Base-by-base conservation (phyloP, 2,797 vertebrate species). In the Brachyrhaphis roseni region DNA sequence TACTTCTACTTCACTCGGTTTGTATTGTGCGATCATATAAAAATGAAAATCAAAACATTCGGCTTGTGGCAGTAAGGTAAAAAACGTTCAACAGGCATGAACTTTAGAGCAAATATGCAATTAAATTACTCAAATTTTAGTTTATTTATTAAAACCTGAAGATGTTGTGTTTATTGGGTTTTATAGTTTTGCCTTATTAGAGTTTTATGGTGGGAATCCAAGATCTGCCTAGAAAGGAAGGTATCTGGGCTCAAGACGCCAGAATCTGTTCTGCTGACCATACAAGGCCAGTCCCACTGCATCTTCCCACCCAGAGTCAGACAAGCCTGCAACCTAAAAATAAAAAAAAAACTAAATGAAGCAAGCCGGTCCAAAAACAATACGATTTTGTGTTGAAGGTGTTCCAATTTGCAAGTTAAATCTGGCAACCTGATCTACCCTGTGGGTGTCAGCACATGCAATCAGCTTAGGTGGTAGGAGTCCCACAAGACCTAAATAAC, bases 281-380 rank as follows among this genome's bases (percentile, higher is more conserved):
- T 94, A 96, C 89, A 95, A 88, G 93, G 94, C 82, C 53, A 84
- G 79, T 2, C 5, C 20, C 18, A 0, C 41, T 64, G 82, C 28
- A 36, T 79, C 75, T 55, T 59, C 59, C 77, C 81, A 46, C 53
- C 76, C 59, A 39, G 77, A 68, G 78, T 78, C 68, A 43, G 39
- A 43, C 0, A 0, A 70, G 39, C 39, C 39, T 45, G 68, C 20
- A 68, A 41, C 51, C 18, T 8, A 3, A 23, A 51, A 51, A 51
- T 20, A 2, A 1, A 18, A 5, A 45, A 2, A 1, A 18, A 5
- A 45, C 1, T 2, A 34, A 64, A n/a, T 15, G 39, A 8, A 73
- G 55, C 36, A 77, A 75, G 31, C 47, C 18, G 23, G n/a, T 15
- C 46, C 59, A 28, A 76, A 55, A 81, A 76, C 20, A 41, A 41